A percentile compares a stretch with the other conserved stretches of the same genome.
These are phyloP conservation scores for Bombyx mandarina DNA, from an alignment of 1,140 invertebrate species.

Conservation along the genomic window DNA sequence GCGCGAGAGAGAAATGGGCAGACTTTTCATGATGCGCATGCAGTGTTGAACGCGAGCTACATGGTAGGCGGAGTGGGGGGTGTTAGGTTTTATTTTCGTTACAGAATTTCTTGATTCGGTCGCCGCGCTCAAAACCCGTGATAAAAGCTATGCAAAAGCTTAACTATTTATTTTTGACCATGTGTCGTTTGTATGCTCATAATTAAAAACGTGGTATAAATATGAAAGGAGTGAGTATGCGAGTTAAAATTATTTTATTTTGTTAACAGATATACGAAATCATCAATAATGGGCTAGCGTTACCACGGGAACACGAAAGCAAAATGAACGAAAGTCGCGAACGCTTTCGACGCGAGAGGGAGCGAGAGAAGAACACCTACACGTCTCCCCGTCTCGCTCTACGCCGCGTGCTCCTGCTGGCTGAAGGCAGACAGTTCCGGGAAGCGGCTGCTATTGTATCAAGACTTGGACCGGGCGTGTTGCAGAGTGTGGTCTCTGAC, in stretches of 20 bases:
- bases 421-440: conserved; percentile 83
- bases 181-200: too few species aligned
- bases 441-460: conserved; percentile 85
- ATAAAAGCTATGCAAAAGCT: too few species aligned
- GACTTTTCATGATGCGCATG: too few species aligned
- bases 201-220: too few species aligned
- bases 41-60: too few species aligned
- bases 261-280: conserved; percentile 8
- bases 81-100: too few species aligned
- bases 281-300: conserved; percentile 49
- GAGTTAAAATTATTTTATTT: not conserved
- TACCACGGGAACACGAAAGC: conserved; percentile 21
- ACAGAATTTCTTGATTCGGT: too few species aligned
- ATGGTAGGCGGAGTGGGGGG: too few species aligned
- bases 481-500: conserved; percentile 81
- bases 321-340: conserved; percentile 74
- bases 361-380: conserved; percentile 74
- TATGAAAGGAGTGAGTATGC: too few species aligned
- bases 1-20: too few species aligned
- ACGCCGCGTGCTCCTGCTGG: conserved; percentile 80
- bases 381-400: conserved; percentile 82
- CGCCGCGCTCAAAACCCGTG: too few species aligned
- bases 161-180: too few species aligned
- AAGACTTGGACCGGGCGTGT: conserved; percentile 80
- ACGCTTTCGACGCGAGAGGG: conserved; percentile 70